phyloP scores from a whole-genome alignment of 2,797 vertebrate species.

The Phoebastria nigripes region DNA sequence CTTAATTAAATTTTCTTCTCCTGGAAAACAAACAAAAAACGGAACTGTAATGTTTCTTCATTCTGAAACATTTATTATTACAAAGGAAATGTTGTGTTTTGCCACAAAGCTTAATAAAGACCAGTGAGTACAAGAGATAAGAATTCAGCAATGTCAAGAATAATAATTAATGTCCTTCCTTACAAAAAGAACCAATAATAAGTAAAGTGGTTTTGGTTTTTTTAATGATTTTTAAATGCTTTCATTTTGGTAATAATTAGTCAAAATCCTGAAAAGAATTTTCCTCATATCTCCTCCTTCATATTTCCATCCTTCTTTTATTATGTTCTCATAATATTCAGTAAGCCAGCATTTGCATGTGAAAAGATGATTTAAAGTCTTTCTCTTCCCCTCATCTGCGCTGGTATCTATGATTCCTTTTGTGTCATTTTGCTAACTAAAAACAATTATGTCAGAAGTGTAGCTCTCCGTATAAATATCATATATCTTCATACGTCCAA shows the following conservation, averaged over 20 bases:
- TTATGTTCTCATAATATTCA: not conserved
- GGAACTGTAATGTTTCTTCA: not conserved
- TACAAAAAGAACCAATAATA: not conserved
- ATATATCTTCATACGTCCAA: not conserved
- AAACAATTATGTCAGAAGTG: not conserved
- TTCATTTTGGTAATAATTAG: not conserved
- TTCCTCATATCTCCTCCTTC: not conserved
- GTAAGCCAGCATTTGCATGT: not conserved
- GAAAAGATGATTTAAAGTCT: not conserved
- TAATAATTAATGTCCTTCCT: not conserved
- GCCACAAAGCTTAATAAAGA: not conserved
- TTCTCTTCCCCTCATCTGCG: not conserved
- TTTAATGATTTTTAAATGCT: not conserved
- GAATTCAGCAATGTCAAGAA: not conserved
- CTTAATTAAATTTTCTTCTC: not conserved
- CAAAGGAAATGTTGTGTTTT: not conserved
- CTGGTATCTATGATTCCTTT: not conserved
- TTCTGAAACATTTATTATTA: not conserved
- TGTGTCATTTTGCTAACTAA: not conserved
- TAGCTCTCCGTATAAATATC: not conserved
- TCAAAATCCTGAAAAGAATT: not conserved
- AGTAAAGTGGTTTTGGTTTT: rapidly evolving
- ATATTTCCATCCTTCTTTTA: not conserved
- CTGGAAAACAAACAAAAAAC: not conserved
- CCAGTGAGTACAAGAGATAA: not conserved